phyloP scores from a whole-genome alignment of 1,140 invertebrate genomes.

The Cotesia typhae region DNA sequence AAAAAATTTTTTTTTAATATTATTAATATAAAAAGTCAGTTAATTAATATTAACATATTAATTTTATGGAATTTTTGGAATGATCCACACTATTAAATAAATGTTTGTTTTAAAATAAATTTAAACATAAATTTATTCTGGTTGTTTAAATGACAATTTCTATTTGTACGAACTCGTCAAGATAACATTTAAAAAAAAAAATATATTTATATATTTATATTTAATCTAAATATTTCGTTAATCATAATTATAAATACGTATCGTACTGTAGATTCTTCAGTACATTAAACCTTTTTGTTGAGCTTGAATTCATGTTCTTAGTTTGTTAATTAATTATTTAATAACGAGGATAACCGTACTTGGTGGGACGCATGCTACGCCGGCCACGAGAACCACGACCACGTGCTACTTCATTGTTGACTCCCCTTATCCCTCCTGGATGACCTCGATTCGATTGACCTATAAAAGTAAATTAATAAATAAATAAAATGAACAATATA shows the following conservation, averaged over 20 bases:
- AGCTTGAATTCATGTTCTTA: not conserved
- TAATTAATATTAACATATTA: too few species aligned
- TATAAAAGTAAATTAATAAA: slow-evolving; percentile 1
- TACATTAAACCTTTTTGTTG: not conserved
- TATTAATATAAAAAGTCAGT: too few species aligned
- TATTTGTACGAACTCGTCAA: too few species aligned
- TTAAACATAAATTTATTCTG: too few species aligned
- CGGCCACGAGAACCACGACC: slow-evolving; percentile 12
- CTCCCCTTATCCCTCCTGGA: not conserved
- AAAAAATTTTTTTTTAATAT: too few species aligned
- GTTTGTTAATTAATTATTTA: not conserved
- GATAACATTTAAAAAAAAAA: too few species aligned
- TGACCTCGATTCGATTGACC: slow-evolving; percentile 20
- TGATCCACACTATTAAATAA: too few species aligned
- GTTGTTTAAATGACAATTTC: too few species aligned
- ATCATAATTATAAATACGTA: not conserved
- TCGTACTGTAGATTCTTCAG: not conserved
- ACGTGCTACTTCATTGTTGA: slow-evolving; percentile 12
- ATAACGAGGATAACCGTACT: slow-evolving; percentile 21
- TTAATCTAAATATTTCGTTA: too few species aligned
- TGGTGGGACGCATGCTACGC: slow-evolving; percentile 13
- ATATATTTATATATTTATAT: too few species aligned
- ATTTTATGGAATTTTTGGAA: too few species aligned
- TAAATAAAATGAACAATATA: slow-evolving; percentile 1
- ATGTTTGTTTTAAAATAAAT: too few species aligned